phyloP scores from a whole-genome alignment of 1,140 invertebrate genomes.

The Drosophila nikananu region DNA sequence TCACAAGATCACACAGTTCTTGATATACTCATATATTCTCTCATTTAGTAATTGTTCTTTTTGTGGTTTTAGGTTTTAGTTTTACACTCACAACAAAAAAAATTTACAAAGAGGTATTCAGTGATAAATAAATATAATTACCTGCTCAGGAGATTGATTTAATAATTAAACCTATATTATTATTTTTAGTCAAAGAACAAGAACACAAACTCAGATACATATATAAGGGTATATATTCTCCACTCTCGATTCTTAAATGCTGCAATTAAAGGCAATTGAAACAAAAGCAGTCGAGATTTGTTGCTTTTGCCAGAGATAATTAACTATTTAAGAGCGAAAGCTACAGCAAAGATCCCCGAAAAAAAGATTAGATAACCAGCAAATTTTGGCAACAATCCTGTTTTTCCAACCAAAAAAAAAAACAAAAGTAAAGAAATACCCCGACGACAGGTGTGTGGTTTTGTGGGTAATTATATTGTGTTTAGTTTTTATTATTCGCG shows the following conservation, averaged over 20 bases:
- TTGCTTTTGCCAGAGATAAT: constrained; percentile 50
- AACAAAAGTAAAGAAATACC: not conserved
- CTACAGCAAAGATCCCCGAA: constrained; percentile 10
- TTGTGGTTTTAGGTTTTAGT: not conserved
- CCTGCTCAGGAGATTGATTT: not conserved
- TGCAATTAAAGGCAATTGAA: constrained; percentile 69
- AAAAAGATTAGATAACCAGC: not conserved
- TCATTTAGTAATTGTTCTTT: too few species aligned
- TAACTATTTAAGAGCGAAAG: constrained; percentile 40
- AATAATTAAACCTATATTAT: not conserved
- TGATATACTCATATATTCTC: too few species aligned
- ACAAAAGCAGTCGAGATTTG: constrained; percentile 35
- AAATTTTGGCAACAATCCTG: not conserved
- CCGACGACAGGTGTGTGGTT: not conserved
- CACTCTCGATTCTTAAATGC: constrained; percentile 19
- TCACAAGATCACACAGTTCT: too few species aligned
- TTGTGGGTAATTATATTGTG: not conserved
- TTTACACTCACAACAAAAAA: not conserved
- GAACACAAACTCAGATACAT: not conserved
- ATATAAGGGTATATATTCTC: not conserved
- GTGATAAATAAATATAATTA: not conserved
- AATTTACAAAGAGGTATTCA: not conserved
- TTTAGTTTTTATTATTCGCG: not conserved
- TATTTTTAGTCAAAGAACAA: not conserved
- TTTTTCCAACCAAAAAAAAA: not conserved